These are phyloP conservation scores for Chelon labrosus DNA, from an alignment of 2,797 vertebrate species.

Conservation along the genomic window DNA sequence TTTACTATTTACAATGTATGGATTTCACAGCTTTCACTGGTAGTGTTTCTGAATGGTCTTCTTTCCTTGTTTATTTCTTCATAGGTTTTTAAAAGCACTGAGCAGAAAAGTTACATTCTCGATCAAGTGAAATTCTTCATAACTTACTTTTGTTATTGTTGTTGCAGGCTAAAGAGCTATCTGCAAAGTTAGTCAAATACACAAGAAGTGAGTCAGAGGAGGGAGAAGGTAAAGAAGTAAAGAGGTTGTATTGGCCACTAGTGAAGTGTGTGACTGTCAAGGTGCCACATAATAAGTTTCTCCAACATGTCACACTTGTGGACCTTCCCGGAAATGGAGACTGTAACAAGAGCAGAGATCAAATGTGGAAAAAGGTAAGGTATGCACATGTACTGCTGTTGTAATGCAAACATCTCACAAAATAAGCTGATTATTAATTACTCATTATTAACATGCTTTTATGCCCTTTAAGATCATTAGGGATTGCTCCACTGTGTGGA, in stretches of 20 bases:
- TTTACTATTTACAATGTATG: no score
- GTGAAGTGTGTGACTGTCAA: slow-evolving; percentile 74
- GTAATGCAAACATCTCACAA: neutral
- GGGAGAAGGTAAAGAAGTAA: rapidly evolving
- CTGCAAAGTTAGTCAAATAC: slow-evolving; percentile 27
- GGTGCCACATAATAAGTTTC: slow-evolving; percentile 55
- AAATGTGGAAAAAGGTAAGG: slow-evolving; percentile 74
- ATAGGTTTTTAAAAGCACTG: no score
- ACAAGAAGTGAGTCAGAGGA: slow-evolving; percentile 26
- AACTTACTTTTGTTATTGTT: neutral
- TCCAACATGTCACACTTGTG: slow-evolving; percentile 68
- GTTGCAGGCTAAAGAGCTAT: slow-evolving; percentile 55
- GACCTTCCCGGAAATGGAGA: slow-evolving; percentile 79
- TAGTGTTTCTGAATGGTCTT: no score
- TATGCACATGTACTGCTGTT: neutral
- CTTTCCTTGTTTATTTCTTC: neutral
- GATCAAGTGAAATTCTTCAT: no score
- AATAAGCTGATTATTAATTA: neutral
- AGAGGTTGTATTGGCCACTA: slow-evolving; percentile 68
- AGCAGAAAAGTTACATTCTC: no score
- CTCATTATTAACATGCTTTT: neutral
- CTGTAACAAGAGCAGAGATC: slow-evolving; percentile 66
- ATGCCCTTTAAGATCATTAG: slow-evolving; percentile 42
- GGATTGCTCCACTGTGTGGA: slow-evolving; percentile 63
- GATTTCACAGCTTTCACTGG: no score